phyloP scores from a whole-genome alignment of 2,113 vertebrate species.

The Eudyptes chrysolophus region DNA sequence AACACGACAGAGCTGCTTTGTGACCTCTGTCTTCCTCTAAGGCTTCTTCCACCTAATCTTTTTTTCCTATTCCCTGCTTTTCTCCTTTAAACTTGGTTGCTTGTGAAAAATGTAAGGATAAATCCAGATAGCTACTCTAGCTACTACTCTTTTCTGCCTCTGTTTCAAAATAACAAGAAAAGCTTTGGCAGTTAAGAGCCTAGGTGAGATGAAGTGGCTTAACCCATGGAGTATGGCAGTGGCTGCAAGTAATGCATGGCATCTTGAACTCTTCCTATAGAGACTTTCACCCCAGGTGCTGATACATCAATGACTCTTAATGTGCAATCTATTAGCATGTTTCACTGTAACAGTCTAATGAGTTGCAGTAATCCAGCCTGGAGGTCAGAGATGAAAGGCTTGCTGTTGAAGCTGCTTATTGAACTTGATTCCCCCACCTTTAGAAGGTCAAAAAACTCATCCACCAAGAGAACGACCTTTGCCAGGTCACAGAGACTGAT shows the following conservation, averaged over 20 bases:
- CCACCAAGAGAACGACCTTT: not conserved
- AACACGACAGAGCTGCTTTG: not conserved
- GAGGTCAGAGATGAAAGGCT: slow-evolving; percentile 49
- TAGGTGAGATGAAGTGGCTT: not conserved
- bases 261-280: slow-evolving; percentile 2
- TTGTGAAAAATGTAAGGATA: not conserved
- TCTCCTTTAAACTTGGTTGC: not conserved
- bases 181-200: not conserved
- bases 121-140: not conserved
- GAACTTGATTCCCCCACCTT: slow-evolving; percentile 1
- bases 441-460: slow-evolving; percentile 19
- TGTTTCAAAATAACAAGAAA: not conserved
- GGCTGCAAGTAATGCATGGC: not conserved
- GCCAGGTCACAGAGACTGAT: not conserved
- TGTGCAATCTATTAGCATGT: slow-evolving; percentile 35
- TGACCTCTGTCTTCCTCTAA: not conserved
- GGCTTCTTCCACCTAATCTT: not conserved
- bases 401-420: not conserved
- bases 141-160: not conserved
- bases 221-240: not conserved
- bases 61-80: not conserved
- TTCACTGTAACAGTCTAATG: not conserved
- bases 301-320: not conserved
- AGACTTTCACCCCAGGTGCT: not conserved
- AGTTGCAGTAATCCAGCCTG: slow-evolving; percentile 41